These are phyloP conservation scores for Perdita meconis DNA, from an alignment of 2,888 invertebrate genomes.

Conservation along the genomic window DNA sequence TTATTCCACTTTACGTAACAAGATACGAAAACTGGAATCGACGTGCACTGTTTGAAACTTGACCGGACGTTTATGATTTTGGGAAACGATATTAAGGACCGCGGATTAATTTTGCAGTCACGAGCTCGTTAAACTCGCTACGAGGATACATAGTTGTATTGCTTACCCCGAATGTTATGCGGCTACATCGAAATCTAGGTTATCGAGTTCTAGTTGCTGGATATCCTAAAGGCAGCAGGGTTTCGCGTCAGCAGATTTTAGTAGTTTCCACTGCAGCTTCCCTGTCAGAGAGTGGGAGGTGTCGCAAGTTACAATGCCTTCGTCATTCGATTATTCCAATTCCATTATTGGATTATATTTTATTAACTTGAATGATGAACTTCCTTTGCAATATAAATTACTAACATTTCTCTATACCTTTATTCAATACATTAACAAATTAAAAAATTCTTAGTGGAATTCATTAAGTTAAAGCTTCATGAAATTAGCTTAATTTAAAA, in stretches of 20 bases:
- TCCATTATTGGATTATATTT: too few relatives aligned
- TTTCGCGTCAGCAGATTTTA: constrained; percentile 44
- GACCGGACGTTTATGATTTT: constrained; percentile 46
- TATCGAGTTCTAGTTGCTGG: constrained; percentile 47
- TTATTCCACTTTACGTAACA: not conserved
- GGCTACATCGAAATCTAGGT: constrained; percentile 54
- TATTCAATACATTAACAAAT: too few relatives aligned
- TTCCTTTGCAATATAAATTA: too few relatives aligned
- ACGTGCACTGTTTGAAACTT: constrained; percentile 31
- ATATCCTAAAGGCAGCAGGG: constrained; percentile 38
- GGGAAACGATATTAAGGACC: constrained; percentile 39
- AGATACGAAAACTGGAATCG: constrained; percentile 13
- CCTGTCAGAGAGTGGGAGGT: not conserved
- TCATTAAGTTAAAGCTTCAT: too few relatives aligned
- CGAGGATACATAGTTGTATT: constrained; percentile 44
- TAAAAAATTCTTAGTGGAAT: too few relatives aligned
- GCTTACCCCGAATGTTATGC: constrained; percentile 43
- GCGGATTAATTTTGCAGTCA: constrained; percentile 46
- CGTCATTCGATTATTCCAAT: not conserved
- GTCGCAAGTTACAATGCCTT: not conserved
- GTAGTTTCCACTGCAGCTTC: constrained; percentile 41
- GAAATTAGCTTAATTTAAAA: too few relatives aligned
- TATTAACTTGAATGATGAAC: too few relatives aligned
- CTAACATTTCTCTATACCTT: too few relatives aligned
- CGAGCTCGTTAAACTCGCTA: constrained; percentile 36